Conservation (phyloP, 1,140 invertebrate genomes). For the Thrips palmi region DNA sequence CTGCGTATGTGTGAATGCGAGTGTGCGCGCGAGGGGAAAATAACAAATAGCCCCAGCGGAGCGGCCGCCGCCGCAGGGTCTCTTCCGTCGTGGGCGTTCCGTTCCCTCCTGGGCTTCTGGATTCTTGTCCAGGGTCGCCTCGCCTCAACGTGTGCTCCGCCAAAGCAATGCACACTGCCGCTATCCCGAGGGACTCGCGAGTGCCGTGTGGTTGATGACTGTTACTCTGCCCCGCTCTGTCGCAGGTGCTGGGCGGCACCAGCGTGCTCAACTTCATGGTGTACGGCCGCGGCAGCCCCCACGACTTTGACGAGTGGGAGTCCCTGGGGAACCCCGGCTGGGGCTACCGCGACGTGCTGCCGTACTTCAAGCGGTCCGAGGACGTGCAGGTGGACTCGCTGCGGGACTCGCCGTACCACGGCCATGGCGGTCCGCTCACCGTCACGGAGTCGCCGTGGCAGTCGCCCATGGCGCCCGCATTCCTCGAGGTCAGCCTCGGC, state of each 20-base stretch:
- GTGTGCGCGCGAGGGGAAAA: no score
- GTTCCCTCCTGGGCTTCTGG: no score
- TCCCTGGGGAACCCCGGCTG: slow-evolving; percentile 65
- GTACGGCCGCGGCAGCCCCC: slow-evolving; percentile 46
- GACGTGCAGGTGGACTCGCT: slow-evolving; percentile 27
- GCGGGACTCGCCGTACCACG: slow-evolving; percentile 36
- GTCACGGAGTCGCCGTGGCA: slow-evolving; percentile 41
- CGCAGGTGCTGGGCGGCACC: slow-evolving; percentile 59
- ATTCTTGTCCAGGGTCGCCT: no score
- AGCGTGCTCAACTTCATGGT: slow-evolving; percentile 68
- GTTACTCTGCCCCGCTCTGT: no score
- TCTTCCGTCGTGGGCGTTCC: no score
- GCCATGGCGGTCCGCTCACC: slow-evolving; percentile 42
- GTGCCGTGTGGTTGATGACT: no score
- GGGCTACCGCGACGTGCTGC: slow-evolving; percentile 63
- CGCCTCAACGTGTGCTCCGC: no score
- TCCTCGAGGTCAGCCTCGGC: slow-evolving; percentile 35
- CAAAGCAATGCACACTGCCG: no score
- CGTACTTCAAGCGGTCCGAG: slow-evolving; percentile 69
- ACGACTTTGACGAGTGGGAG: slow-evolving; percentile 52
- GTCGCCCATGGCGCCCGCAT: slow-evolving; percentile 29
- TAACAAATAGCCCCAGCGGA: no score
- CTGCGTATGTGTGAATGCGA: no score
- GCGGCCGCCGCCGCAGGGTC: no score
- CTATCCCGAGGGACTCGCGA: no score